Conservation (phyloP, 1,140 invertebrate species). For the Rhynchophorus ferrugineus region DNA sequence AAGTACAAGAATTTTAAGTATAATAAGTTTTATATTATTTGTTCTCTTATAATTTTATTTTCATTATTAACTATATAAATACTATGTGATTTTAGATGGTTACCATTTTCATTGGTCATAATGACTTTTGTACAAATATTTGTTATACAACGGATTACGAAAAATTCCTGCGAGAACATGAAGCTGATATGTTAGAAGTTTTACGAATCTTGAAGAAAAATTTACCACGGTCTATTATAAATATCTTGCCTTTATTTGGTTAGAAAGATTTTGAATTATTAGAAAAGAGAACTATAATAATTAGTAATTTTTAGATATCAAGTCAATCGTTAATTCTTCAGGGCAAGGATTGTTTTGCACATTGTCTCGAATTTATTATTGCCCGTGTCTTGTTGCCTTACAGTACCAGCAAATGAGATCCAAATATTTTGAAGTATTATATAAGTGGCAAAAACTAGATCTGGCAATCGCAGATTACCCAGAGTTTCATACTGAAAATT, state of each 20-base stretch:
- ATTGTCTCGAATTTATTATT: background rate
- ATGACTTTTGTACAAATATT: conserved; percentile 61
- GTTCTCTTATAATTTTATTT: background rate
- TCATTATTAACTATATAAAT: background rate
- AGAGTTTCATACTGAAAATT: conserved; percentile 50
- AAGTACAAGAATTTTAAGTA: conserved; percentile 40
- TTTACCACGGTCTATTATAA: conserved; percentile 54
- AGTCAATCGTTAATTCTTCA: no score
- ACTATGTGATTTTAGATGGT: conserved; percentile 27
- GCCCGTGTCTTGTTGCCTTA: conserved; percentile 34
- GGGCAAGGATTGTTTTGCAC: background rate
- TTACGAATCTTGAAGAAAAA: conserved; percentile 49
- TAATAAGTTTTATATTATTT: background rate
- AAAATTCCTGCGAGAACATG: conserved; percentile 42
- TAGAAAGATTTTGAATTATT: no score
- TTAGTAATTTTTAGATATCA: no score
- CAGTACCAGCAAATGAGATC: conserved; percentile 19
- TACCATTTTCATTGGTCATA: conserved; percentile 36
- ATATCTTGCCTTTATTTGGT: conserved; percentile 48
- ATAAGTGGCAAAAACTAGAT: conserved; percentile 40
- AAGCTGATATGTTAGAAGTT: conserved; percentile 44
- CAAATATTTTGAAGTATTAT: conserved; percentile 39
- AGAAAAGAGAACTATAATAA: no score
- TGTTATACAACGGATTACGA: conserved; percentile 44
- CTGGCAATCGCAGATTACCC: conserved; percentile 35